Evolutionary conservation across 2,113 vertebrate genomes (phyloP), one percentile per base, ranked within the genome.

Genomic region (Elephas maximus): DNA sequence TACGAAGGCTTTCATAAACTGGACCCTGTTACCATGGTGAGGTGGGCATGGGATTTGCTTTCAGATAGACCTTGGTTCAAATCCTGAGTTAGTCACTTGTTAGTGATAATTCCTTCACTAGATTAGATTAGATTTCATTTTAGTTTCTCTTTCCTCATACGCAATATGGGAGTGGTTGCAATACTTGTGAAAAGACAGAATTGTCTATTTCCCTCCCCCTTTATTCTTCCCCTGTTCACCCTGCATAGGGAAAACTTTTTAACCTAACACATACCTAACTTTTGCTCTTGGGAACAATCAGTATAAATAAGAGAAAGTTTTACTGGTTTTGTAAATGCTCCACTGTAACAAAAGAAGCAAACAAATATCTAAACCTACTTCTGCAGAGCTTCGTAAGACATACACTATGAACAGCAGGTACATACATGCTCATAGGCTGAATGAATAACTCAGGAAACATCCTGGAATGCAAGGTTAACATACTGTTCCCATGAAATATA

Each of bases 271-370:
- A 18, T 69, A 23, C 41, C 44, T 95, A 60, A 88, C n/a, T 86
- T 91, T 77, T 93, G 57, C 41, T 53, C 73, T 11, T 65, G n/a
- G 3, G 51, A 74, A 90, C 48, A 24, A 86, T 65, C 26, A 33
- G 11, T 48, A 93, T 69, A 83, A 96, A 41, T 57, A 62, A 77
- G 17, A 93, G 26, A 60, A 90, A 77, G 1, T 4, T 8, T 15
- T 81, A 1, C 5, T 53, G 63, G 14, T 65, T 88, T 88, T 79
- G 28, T 86, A 92, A 90, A 83, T 71, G 18, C 6, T 77, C 17
- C 37, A 94, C 51, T 91, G 45, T 73, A 86, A 91, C 33, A 93
- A 26, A 45, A 73, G 88, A 30, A 17, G 44, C 67, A 82, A n/a
- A 8, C 1, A 41, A 86, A 85, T 5, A 88, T 24, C 6, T 67